phyloP scores from a whole-genome alignment of 1,140 invertebrate species.

The Ridgeia piscesae region DNA sequence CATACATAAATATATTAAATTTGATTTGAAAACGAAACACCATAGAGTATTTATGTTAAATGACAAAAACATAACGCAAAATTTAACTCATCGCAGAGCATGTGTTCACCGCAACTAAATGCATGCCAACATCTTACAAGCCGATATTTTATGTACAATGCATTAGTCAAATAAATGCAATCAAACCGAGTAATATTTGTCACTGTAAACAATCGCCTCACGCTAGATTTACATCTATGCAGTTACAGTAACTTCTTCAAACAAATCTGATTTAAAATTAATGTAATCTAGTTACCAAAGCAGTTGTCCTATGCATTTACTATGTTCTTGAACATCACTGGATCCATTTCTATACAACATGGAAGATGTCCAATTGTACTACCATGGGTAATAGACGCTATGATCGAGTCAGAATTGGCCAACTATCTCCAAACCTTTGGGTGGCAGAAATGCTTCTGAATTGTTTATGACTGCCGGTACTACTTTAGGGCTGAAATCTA shows the following conservation, averaged over 20 bases:
- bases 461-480: too few species aligned
- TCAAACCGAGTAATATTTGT: neutral
- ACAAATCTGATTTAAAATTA: neutral
- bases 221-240: neutral
- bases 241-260: neutral
- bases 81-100: neutral
- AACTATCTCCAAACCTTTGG: too few species aligned
- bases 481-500: too few species aligned
- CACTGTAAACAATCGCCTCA: neutral
- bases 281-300: neutral
- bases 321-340: neutral
- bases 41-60: neutral
- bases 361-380: too few species aligned
- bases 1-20: slow-evolving; percentile 1
- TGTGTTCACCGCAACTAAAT: neutral
- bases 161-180: neutral
- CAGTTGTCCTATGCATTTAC: neutral
- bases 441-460: too few species aligned
- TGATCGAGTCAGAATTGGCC: too few species aligned
- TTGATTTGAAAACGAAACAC: neutral
- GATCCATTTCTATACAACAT: neutral
- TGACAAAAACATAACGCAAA: neutral
- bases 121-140: neutral
- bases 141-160: neutral
- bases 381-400: too few species aligned